Evolutionary conservation across 2,113 vertebrate species (phyloP).

Genomic region (Bufo gargarizans): DNA sequence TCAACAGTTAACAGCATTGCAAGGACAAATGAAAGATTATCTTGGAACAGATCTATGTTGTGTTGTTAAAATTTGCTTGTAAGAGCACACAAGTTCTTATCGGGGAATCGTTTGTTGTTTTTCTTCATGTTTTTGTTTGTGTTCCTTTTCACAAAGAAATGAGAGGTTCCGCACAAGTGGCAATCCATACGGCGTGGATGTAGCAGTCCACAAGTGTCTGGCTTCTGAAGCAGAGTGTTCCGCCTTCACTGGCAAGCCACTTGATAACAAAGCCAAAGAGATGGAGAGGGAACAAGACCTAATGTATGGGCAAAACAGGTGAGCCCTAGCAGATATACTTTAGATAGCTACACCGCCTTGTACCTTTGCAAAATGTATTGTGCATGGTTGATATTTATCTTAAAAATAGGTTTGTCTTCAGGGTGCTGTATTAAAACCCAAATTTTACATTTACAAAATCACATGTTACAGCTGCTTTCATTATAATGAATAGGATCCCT

Average conservation of each 20-base stretch:
- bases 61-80: not conserved
- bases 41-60: not conserved
- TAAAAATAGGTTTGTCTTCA: not conserved
- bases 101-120: not conserved
- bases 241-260: slow-evolving; percentile 76
- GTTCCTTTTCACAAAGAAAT: slow-evolving; percentile 56
- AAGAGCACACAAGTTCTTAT: not conserved
- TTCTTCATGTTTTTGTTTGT: not conserved
- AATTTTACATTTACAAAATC: not conserved
- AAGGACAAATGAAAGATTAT: not conserved
- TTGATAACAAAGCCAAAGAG: slow-evolving; percentile 63
- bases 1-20: too few relatives aligned
- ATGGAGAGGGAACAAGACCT: slow-evolving; percentile 64
- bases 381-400: not conserved
- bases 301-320: slow-evolving; percentile 64
- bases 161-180: slow-evolving; percentile 68
- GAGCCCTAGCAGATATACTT: slow-evolving; percentile 27
- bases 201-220: slow-evolving; percentile 74
- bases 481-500: not conserved
- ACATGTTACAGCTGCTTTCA: too few relatives aligned
- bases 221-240: slow-evolving; percentile 76
- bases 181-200: slow-evolving; percentile 73
- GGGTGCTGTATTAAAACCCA: not conserved
- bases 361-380: not conserved
- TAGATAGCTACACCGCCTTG: not conserved